These are phyloP conservation scores for Odontocerum albicorne DNA, from an alignment of 2,888 invertebrate species.

Conservation along the genomic window DNA sequence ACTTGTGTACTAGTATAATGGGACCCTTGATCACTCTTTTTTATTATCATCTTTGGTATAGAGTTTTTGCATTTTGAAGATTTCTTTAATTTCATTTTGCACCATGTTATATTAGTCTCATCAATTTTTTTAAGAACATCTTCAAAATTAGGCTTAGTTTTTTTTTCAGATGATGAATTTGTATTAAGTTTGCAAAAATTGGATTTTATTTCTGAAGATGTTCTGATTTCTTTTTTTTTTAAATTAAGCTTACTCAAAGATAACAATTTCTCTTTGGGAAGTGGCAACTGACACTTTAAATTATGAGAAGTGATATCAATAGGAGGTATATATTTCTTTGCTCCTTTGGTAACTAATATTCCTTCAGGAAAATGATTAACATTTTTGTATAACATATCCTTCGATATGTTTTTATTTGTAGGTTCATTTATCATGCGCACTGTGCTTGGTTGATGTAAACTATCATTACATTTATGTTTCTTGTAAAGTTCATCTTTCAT, in stretches of 20 bases:
- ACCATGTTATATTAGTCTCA: conserved; percentile 35
- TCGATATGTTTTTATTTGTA: background rate
- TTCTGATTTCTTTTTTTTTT: conserved; percentile 23
- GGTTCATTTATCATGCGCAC: background rate
- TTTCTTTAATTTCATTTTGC: conserved; percentile 16
- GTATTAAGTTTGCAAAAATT: conserved; percentile 6
- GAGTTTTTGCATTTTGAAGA: conserved; percentile 31
- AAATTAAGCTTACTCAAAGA: conserved; percentile 38
- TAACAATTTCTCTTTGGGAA: conserved; percentile 51
- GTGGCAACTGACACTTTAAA: conserved; percentile 51
- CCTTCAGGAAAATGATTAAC: conserved; percentile 6
- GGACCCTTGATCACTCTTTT: conserved; percentile 52
- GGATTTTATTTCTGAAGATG: too few relatives aligned
- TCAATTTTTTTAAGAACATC: conserved; percentile 58
- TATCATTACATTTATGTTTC: background rate
- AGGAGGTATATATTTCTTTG: conserved; percentile 58
- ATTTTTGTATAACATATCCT: background rate
- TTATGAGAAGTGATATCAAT: conserved; percentile 48
- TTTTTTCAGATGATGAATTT: conserved; percentile 41
- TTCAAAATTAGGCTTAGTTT: conserved; percentile 55
- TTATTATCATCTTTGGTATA: conserved; percentile 56
- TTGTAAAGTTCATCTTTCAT: conserved; percentile 9
- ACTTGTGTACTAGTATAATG: conserved; percentile 51
- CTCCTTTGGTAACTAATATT: conserved; percentile 51
- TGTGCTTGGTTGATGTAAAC: background rate